Evolutionary conservation across 1,140 invertebrate species (phyloP), one percentile per base, ranked within the genome.

Genomic region (Drosophila pandora): DNA sequence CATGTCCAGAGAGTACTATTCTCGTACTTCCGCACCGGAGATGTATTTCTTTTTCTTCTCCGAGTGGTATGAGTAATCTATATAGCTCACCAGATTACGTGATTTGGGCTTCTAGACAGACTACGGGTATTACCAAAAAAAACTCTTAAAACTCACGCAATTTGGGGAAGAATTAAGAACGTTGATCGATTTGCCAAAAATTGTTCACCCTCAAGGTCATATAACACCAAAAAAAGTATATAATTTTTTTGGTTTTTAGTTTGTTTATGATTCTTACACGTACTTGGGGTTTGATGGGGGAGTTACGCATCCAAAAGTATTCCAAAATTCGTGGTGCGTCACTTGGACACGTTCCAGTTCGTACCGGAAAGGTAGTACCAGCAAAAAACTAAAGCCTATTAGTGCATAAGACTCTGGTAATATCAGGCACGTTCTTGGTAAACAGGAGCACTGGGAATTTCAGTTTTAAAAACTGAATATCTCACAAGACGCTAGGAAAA

Each of bases 301-400:
- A 23, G 52, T 70, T 69, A 70, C 67, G 67, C 67, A 70, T 69
- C 50, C 43, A 13, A 57, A 49, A 49, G 54, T 22, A 47, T 48
- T 48, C 22, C 23, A 23, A 37, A 28, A 57, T 57, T 56, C 65
- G 48, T 21, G 1, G 28, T 54, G 57, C 73, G 54, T 59, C 68
- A 60, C 73, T 48, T 57, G 3, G 74, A 82, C 79, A 82, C 79
- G 79, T 82, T 83, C 75, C 49, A 25, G 48, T 55, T 65, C 53
- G 34, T 22, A 21, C 13, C 13, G n/a, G 17, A 63, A 68, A 43
- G 60, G 52, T 12, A 23, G 39, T 17, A 54, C 53, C 30, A 30
- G 32, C 60, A 53, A 57, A 72, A 50, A 13, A 47, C 17, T 9
- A 5, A n/a, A 22, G 59, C 64, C 41, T 69, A 58, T 28, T 45